Base-by-base conservation (phyloP, 2,113 vertebrate genomes). In the Microcebus lehilahytsara region DNA sequence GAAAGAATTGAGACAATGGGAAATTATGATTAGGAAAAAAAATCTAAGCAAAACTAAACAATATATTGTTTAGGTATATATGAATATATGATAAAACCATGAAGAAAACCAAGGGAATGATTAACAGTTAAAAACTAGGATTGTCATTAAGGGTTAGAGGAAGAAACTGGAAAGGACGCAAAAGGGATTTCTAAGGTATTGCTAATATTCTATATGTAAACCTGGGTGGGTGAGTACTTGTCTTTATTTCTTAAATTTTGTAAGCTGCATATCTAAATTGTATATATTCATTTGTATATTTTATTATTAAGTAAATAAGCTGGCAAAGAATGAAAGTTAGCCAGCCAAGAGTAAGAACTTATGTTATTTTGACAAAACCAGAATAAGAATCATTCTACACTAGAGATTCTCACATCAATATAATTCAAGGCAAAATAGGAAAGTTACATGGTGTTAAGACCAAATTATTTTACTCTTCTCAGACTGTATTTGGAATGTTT, bases 21-120 rank as follows among this genome's bases (percentile, higher is more conserved):
- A 62, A 93, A 79, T 95, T 86, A 72, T 30, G 13, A 75, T 49
- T 89, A 85, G n/a, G n/a, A 56, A 96, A 85, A 62, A n/a, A 92
- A 89, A 72, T 10, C 27, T 30, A 95, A 74, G 14, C 46, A 67
- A 85, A 93, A 77, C 25, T n/a, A 60, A 85, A 85, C 56, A 86
- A 30, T 23, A 20, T 66, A 27, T 66, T 90, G 58, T 60, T 64
- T 79, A 83, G 27, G 4, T 3, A 40, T 86, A 75, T 72, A 30
- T 19, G 7, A 66, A 42, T 87, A 88, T 32, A 53, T 85, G 51
- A 6, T 42, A 89, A 85, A 93, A 74, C 12, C 7, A 9, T 69
- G 42, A 83, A 72, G 34, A 93, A 93, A 85, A 37, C 8, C 7
- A 77, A 79, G n/a, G 40, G 37, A 90, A 64, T 86, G 22, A 40